A percentile compares a stretch with the other conserved stretches of the same genome.
These are phyloP conservation scores for Helobdella robusta DNA, from an alignment of 2,888 invertebrate genomes.

Conservation along the genomic window DNA sequence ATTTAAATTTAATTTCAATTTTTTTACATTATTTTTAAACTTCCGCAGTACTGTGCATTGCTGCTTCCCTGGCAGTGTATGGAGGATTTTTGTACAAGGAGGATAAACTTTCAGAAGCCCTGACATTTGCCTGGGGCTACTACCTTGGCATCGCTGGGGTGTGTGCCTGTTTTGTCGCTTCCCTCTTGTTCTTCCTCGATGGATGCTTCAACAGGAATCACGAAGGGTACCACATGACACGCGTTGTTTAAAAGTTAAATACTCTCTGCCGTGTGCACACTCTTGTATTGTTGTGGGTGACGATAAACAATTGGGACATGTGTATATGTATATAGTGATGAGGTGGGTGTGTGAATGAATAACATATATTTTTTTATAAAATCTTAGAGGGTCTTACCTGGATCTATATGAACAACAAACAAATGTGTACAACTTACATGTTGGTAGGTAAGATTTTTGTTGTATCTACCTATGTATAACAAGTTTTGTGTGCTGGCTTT, in stretches of 20 bases:
- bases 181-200: constrained; percentile 26
- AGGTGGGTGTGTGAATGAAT: too few relatives aligned
- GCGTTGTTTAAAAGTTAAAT: constrained; percentile 24
- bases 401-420: too few relatives aligned
- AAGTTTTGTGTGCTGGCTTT: too few relatives aligned
- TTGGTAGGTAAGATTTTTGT: too few relatives aligned
- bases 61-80: constrained; percentile 15
- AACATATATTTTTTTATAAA: too few relatives aligned
- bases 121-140: constrained; percentile 27
- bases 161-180: constrained; percentile 15
- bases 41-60: constrained; percentile 17
- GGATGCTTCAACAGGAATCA: constrained; percentile 19
- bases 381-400: too few relatives aligned
- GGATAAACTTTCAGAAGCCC: background rate
- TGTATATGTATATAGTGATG: too few relatives aligned
- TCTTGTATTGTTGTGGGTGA: too few relatives aligned
- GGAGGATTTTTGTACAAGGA: constrained; percentile 10
- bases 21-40: background rate
- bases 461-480: too few relatives aligned
- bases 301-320: too few relatives aligned
- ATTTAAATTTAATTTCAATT: background rate
- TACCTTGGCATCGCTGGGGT: constrained; percentile 25
- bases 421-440: too few relatives aligned
- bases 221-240: constrained; percentile 29
- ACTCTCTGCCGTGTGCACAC: too few relatives aligned